Evolutionary conservation across 2,888 invertebrate genomes (phyloP), one percentile per base, ranked within the genome.

Genomic region (Embidobia sp.): DNA sequence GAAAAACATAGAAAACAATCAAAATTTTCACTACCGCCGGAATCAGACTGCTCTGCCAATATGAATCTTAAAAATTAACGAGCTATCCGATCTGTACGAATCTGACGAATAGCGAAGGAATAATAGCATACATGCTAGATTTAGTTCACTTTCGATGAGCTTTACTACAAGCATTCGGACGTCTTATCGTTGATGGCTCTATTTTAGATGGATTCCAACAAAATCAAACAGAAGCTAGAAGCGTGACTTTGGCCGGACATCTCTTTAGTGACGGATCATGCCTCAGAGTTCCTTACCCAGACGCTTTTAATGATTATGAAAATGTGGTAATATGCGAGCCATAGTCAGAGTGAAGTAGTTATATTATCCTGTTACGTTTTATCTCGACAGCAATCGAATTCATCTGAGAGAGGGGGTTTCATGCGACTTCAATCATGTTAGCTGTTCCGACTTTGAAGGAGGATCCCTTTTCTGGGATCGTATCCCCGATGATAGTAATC

Each of bases 401-500:
- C 44, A 18, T 10, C 1, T 40, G 0, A 2, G n/a, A 0, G 13
- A 15, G 10, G 48, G 48, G 1, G n/a, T 48, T 7, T 8, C n/a
- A 2, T 48, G 29, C 16, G 29, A 48, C 10, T 48, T 48, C 8
- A 13, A 29, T 4, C 27, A 31, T 0, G 37, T 31, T 0, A 10
- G 6, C 1, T 80, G 80, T 15, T 8, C 70, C 0, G 74, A 76
- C 19, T 6, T 13, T 6, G 74, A 78, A 26, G 66, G 70, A 2
- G 76, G 74, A 10, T 3, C 67, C 3, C 29, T 66, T 0, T 77
- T 46, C 40, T 79, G 75, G 70, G 61, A 48, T n/a, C 13, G 37
- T 0, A 11, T 57, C 13, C 74, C 74, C 0, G 6, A 18, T 0
- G 53, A n/a, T n/a, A n/a, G n/a, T n/a, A n/a, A n/a, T n/a, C n/a